A percentile compares a stretch with the other conserved stretches of the same genome.
These are phyloP conservation scores for Emydoidea blandingii DNA, from an alignment of 2,797 vertebrate species.

Conservation along the genomic window DNA sequence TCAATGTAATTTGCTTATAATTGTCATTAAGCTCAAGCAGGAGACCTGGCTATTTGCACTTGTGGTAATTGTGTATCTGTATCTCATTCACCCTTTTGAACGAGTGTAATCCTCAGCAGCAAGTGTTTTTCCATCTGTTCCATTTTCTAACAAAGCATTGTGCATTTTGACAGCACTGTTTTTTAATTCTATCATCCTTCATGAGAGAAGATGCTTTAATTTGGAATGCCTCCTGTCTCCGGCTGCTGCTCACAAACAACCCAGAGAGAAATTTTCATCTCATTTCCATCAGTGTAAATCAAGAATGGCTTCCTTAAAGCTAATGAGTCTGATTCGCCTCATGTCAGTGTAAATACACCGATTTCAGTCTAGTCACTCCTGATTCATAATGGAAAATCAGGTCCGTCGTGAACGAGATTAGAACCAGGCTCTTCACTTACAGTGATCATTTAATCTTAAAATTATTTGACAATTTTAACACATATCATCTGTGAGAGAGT, in stretches of 20 bases:
- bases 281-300: not conserved
- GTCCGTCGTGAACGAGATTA: not conserved
- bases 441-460: constrained; percentile 46
- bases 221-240: not conserved
- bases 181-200: not conserved
- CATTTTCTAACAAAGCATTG: not conserved
- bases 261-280: not conserved
- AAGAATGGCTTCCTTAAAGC: constrained; percentile 7
- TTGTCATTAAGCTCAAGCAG: not conserved
- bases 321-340: rapidly evolving
- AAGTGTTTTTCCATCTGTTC: not conserved
- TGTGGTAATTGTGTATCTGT: not conserved
- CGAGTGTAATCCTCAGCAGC: not conserved
- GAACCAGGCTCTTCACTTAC: constrained; percentile 29
- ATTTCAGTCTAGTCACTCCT: not conserved
- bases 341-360: not conserved
- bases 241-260: not conserved
- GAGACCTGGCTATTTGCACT: not conserved
- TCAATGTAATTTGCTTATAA: not conserved
- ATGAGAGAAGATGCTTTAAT: not conserved
- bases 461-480: constrained; percentile 56
- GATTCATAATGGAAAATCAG: constrained; percentile 9
- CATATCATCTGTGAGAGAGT: constrained; percentile 40
- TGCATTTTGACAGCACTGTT: rapidly evolving
- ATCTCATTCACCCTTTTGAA: not conserved